Evolutionary conservation across 2,113 vertebrate species (phyloP).

Genomic region (Sinocyclocheilus grahami): DNA sequence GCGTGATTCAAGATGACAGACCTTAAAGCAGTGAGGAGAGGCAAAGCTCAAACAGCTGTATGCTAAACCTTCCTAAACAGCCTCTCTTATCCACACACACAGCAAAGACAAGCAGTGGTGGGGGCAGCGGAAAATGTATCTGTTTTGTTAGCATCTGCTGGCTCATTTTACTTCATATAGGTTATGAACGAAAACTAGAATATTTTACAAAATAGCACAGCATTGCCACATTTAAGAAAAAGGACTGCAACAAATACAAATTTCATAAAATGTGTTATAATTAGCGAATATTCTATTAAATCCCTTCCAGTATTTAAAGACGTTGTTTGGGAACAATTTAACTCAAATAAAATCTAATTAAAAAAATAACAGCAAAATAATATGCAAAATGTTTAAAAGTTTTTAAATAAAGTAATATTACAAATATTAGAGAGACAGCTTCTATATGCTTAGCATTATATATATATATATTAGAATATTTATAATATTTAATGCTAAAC

Average conservation of each 20-base stretch:
- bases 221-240: background rate
- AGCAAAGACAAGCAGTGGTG: slow-evolving; percentile 23
- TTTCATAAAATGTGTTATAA: background rate
- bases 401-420: background rate
- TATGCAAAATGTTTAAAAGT: background rate
- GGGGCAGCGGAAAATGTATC: slow-evolving; percentile 31
- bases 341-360: background rate
- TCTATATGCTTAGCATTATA: no score
- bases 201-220: background rate
- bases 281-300: background rate
- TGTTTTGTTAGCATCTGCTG: slow-evolving; percentile 48
- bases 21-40: slow-evolving; percentile 28
- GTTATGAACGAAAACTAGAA: background rate
- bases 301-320: background rate
- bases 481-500: no score
- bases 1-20: background rate
- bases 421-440: no score
- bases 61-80: slow-evolving; percentile 53
- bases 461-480: no score
- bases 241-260: background rate
- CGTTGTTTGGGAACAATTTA: background rate
- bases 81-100: slow-evolving; percentile 20
- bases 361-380: no score
- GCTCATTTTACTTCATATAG: slow-evolving; percentile 25
- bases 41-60: slow-evolving; percentile 48